A percentile compares a stretch with the other conserved stretches of the same genome.
Conservation (phyloP, 2,113 vertebrate species). For the rabbit (Oryctolagus cuniculus) region DNA sequence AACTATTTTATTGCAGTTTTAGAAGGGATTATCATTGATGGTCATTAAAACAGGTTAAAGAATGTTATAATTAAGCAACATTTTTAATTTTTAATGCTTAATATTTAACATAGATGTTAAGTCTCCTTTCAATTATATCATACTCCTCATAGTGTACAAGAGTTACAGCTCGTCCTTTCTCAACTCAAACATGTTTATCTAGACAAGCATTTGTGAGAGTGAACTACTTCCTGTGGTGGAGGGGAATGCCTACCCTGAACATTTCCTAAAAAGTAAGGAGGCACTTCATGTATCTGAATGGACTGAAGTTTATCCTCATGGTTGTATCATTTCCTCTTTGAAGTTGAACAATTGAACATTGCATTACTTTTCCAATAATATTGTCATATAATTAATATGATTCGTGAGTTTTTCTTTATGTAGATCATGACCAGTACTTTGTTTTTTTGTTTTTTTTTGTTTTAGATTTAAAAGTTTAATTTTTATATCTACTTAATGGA, state of each 20-base stretch:
- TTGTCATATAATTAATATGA: background rate
- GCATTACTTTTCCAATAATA: background rate
- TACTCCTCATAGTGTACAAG: background rate
- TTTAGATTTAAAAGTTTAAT: too few species aligned
- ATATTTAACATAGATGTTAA: background rate
- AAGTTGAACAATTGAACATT: background rate
- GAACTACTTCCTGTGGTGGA: background rate
- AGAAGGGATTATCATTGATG: background rate
- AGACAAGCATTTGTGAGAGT: background rate
- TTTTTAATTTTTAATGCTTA: background rate
- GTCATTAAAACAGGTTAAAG: background rate
- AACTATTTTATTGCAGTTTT: background rate
- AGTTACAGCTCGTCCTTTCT: background rate
- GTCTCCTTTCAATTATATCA: background rate
- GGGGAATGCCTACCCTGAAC: background rate
- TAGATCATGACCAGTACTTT: background rate
- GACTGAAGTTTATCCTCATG: background rate
- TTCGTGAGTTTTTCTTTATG: background rate
- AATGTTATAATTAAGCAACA: background rate
- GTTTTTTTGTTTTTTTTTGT: too few species aligned
- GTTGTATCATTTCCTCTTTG: background rate
- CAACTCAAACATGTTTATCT: accelerated
- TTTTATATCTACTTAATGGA: too few species aligned
- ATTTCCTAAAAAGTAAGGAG: background rate
- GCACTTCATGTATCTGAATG: background rate